Base-by-base conservation (phyloP, 1,140 invertebrate genomes). In the Mycetomoellerius zeteki region DNA sequence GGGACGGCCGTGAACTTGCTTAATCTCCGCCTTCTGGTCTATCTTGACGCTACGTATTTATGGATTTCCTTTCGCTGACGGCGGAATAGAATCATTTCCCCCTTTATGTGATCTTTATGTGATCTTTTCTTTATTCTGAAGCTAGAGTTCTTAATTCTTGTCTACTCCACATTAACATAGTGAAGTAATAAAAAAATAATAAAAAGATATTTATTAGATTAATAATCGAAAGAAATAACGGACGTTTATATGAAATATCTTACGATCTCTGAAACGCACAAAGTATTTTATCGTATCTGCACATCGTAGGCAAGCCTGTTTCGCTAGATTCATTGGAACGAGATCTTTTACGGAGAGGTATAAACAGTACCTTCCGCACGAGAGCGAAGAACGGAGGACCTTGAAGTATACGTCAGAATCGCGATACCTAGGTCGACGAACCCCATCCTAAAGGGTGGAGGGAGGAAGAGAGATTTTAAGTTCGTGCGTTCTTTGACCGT, bases 1-100 rank as follows among this genome's bases (percentile, higher is more conserved):
- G 87, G 90, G 91, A 88, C 90, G 94, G 92, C 92, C 94, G 89
- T 95, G 94, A 94, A 95, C 94, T 95, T 94, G 92, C 87, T 82
- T 86, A 81, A 88, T 90, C 80, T 72, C 47, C 54, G 60, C 71
- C 89, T 76, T 87, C 62, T 80, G 52, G 67, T 78, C 33, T 73
- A 90, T 80, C 27, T 62, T 71, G 86, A 76, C 19, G 16, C n/a
- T 80, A 65, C n/a, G 58, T 90, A 85, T 58, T 78, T 80, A 78
- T 87, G 78, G 65, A 87, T 89, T 89, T 90, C 88, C 89, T 89
- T 89, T 56, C 72, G 85, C 56, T 21, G 88, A 90, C 88, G 33
- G 60, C 82, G 72, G 87, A 78, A 56, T 58, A 86, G 80, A 62
- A 75, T 14, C 54, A 56, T 78, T 72, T 67, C 75, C 30, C 19